Base-by-base conservation (phyloP, 2,888 invertebrate genomes). In the Stramonita haemastoma region DNA sequence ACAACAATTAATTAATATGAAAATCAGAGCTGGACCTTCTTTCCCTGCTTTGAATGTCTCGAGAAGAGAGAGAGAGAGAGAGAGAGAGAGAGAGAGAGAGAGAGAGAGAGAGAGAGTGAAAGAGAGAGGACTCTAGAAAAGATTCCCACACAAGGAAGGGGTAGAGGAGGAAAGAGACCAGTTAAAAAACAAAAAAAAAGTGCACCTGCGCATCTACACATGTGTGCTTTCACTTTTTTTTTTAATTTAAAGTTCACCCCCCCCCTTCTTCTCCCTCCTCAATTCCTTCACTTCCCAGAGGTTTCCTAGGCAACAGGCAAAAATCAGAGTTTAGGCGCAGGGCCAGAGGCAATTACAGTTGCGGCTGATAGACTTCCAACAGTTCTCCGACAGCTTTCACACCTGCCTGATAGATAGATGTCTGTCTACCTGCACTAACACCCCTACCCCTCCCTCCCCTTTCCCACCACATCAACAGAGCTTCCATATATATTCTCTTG, bases 261-360 rank as follows among this genome's bases (percentile, higher is more conserved):
- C n/a, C n/a, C n/a, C n/a, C n/a, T n/a, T 17, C 26, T 70, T 70
- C 26, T 22, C 17, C 26, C 29, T 32, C 32, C 32, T 79, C 79
- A 79, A 79, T 32, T 11, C 79, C 26, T 32, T 26, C 79, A 29
- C 26, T 79, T 29, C 36, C 81, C 81, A 34, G 5, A 36, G 81
- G 81, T 81, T 81, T 81, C 81, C 81, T 36, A 8, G 81, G 81
- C 81, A 81, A 81, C 81, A 81, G 22, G 19, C 70, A 29, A n/a
- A 36, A 81, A 6, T 70, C 36, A 81, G 19, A 32, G 81, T 81
- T 32, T 36, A n/a, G 81, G 81, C 81, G 22, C 5, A n/a, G 36
- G 81, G 81, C 81, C 81, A 81, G 81, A 22, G 81, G 81, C 36
- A 81, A 81, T 81, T 81, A 81, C 81, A 81, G 81, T n/a, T 36